Percentiles rank a stretch among this genome's conserved stretches.
These are phyloP conservation scores for Eretmochelys imbricata DNA, from an alignment of 2,113 vertebrate species.

Conservation along the genomic window DNA sequence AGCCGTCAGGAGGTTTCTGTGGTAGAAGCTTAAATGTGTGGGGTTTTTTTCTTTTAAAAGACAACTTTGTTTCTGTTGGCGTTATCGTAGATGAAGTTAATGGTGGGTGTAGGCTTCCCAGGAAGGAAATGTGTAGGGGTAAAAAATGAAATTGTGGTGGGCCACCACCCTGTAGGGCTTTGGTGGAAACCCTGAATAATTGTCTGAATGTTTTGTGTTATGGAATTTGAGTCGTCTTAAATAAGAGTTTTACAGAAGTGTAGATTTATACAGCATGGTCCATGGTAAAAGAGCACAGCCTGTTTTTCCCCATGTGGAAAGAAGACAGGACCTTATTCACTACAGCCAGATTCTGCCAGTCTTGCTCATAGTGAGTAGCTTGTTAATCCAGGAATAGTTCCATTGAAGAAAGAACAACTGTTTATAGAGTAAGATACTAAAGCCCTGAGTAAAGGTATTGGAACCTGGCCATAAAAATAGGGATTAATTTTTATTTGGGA, in stretches of 20 bases:
- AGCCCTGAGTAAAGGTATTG: neutral
- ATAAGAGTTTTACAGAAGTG: neutral
- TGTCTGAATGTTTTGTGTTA: conserved; percentile 40
- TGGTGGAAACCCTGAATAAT: conserved; percentile 63
- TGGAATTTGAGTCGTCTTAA: conserved; percentile 11
- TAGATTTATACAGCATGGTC: neutral
- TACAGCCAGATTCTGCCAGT: neutral
- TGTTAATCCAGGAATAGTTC: neutral
- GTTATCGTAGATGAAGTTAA: conserved; percentile 65
- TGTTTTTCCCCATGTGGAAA: fast-evolving
- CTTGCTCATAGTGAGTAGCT: neutral
- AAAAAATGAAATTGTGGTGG: conserved; percentile 61
- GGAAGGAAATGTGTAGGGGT: conserved; percentile 74
- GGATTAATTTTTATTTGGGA: neutral
- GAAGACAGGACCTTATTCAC: neutral
- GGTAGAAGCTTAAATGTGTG: conserved; percentile 21
- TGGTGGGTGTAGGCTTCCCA: conserved; percentile 73
- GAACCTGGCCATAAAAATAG: neutral
- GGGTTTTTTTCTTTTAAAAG: neutral
- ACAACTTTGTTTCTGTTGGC: conserved; percentile 79
- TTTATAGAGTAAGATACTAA: neutral
- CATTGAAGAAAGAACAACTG: neutral
- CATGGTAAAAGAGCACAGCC: neutral
- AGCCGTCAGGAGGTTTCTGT: conserved; percentile 66
- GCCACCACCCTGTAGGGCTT: conserved; percentile 47